phyloP scores from a whole-genome alignment of 2,113 vertebrate genomes.

The Albula goreensis region DNA sequence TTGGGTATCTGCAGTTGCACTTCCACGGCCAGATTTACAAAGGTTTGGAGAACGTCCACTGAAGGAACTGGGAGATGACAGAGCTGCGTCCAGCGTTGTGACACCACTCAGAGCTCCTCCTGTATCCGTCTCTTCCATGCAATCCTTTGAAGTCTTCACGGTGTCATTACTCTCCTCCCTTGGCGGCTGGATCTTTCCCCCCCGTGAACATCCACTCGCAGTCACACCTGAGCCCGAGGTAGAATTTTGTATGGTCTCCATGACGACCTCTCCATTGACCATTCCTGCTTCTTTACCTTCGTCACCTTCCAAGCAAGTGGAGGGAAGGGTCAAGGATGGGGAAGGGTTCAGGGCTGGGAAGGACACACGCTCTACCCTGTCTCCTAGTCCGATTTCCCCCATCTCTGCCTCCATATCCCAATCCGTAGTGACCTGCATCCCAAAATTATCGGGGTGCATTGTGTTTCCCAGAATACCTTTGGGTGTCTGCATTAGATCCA shows the following conservation, averaged over 20 bases:
- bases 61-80: not conserved
- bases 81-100: not conserved
- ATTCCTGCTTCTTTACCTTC: constrained; percentile 26
- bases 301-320: constrained; percentile 42
- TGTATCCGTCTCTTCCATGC: not conserved
- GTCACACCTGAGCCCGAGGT: not conserved
- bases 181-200: not conserved
- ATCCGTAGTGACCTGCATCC: constrained; percentile 57
- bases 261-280: constrained; percentile 22
- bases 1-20: not conserved
- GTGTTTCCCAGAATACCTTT: constrained; percentile 31
- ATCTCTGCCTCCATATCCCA: constrained; percentile 71
- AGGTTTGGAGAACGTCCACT: constrained; percentile 11
- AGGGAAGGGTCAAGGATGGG: constrained; percentile 60
- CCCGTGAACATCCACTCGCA: constrained; percentile 10
- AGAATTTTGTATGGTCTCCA: not conserved
- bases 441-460: constrained; percentile 28
- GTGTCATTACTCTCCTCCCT: not conserved
- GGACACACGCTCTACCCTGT: constrained; percentile 58
- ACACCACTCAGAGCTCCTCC: not conserved
- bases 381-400: constrained; percentile 55
- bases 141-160: not conserved
- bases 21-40: constrained; percentile 4
- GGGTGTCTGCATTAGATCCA: constrained; percentile 51
- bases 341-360: constrained; percentile 72